A percentile compares a stretch with the other conserved stretches of the same genome.
Conservation (phyloP, 64 coral and sea anemone genomes). For the Platygyra sinensis region DNA sequence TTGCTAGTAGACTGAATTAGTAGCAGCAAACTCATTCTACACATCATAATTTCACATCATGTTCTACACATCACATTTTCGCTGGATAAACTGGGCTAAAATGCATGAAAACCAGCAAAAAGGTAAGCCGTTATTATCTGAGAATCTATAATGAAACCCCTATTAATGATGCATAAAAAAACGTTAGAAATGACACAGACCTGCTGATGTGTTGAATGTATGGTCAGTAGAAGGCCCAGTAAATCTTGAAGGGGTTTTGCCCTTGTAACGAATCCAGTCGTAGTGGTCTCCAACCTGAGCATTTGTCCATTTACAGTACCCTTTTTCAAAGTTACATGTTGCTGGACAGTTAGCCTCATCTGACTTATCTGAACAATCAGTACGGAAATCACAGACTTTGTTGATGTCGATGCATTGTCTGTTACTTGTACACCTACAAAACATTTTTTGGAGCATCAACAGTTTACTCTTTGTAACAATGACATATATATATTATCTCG, state of each 20-base stretch:
- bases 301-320: constrained; percentile 80
- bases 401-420: constrained; percentile 64
- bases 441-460: not conserved
- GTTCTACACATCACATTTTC: no score
- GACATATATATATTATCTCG: no score
- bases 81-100: no score
- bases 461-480: no score
- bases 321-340: constrained; percentile 80
- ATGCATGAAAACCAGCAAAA: no score
- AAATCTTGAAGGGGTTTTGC: constrained; percentile 53
- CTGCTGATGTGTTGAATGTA: constrained; percentile 55
- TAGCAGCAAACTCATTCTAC: no score
- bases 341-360: constrained; percentile 78
- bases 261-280: constrained; percentile 83
- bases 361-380: constrained; percentile 73
- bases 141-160: no score
- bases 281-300: constrained; percentile 70
- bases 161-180: not conserved
- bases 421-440: constrained; percentile 56
- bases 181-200: constrained; percentile 12
- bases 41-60: no score
- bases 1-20: no score
- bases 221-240: constrained; percentile 89
- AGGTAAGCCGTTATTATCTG: no score
- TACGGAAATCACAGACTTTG: constrained; percentile 78